These are phyloP conservation scores for Nestor notabilis DNA, from an alignment of 2,113 vertebrate species.

Conservation along the genomic window DNA sequence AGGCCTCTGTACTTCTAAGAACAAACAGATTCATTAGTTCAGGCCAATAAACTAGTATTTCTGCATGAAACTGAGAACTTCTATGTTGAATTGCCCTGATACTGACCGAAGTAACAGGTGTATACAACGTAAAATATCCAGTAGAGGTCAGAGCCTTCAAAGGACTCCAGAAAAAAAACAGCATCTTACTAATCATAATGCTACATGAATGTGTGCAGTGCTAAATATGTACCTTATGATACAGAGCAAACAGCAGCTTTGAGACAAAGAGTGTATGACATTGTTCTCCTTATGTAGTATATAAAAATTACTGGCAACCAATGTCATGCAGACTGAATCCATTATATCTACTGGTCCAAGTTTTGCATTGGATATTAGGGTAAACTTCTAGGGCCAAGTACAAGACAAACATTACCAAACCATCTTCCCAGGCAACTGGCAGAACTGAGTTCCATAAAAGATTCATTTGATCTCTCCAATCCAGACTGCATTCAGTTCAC, in stretches of 20 bases:
- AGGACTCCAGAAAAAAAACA: background rate
- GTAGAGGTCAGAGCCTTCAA: background rate
- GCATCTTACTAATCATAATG: background rate
- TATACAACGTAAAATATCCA: background rate
- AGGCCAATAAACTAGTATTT: background rate
- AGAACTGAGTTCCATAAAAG: background rate
- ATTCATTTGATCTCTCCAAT: background rate
- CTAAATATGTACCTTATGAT: background rate
- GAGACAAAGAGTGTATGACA: background rate
- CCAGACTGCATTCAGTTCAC: background rate
- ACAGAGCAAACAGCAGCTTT: background rate
- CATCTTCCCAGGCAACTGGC: background rate
- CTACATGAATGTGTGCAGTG: background rate
- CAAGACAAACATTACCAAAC: background rate
- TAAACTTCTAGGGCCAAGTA: background rate
- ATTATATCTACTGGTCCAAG: background rate
- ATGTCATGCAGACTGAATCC: background rate
- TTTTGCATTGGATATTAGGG: accelerated
- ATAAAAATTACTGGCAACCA: background rate
- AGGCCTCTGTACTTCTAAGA: background rate
- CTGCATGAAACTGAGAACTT: background rate
- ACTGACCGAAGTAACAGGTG: background rate
- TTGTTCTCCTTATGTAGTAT: background rate
- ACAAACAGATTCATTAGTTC: background rate
- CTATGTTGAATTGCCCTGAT: background rate